Base-by-base conservation (phyloP, 2,888 invertebrate genomes). In the Rambutsinella grinnellia region DNA sequence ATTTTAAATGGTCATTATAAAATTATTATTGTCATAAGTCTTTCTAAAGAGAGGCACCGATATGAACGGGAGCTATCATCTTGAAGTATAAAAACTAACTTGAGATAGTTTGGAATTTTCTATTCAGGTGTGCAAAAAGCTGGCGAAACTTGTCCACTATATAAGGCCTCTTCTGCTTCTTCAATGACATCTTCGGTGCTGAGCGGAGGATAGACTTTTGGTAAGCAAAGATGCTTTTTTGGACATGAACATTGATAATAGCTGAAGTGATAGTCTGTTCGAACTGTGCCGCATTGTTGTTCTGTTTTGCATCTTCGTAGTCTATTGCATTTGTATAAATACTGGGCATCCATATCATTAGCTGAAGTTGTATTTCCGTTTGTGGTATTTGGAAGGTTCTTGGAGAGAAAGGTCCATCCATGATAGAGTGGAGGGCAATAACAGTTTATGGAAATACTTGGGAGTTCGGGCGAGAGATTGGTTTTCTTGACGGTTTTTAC, bases 241-340 rank as follows among this genome's bases (percentile, higher is more conserved):
- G 91, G 92, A 80, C 92, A 92, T 24, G 89, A 86, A 79, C 92
- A 92, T 6, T 88, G 89, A 83, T 91, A 90, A 84, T 91, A 91
- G 15, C 90, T 86, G 6, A 91, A 89, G 76, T 88, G 89, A 8
- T 89, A 85, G 81, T 91, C 90, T n/a, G 87, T 85, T 82, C 89
- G 88, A 8, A 91, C 89, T 75, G 90, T 87, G 0, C 92, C 92
- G 84, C 92, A 92, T 83, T 89, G 89, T 46, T 91, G 90, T 0
- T 87, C 87, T 0, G 87, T 85, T 19, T 87, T 86, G 83, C 92
- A 92, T 46, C 87, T 85, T 5, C 87, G 87, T 75, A 90, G 85
- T 83, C n/a, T n/a, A 21, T 87, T 85, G 81, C 91, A 91, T 77
- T 86, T 86, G 78, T 89, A 91, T 1, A 77, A 80, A 62, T 83